phyloP scores from a whole-genome alignment of 2,888 invertebrate genomes.

The Drosophila emarginata region DNA sequence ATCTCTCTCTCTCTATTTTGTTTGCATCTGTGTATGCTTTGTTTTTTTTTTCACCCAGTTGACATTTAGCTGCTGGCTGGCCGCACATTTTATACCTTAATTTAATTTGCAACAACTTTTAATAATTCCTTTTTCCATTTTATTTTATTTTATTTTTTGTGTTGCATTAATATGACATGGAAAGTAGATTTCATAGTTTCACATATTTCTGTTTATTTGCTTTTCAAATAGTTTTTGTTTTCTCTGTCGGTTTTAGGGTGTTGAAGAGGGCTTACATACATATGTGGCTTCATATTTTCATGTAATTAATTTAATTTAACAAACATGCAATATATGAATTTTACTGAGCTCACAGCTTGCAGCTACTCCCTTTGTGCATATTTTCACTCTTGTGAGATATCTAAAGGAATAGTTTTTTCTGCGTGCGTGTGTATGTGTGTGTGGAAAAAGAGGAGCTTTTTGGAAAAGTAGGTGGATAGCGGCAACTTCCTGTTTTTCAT shows the following conservation, averaged over 20 bases:
- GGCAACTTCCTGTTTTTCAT: constrained; percentile 47
- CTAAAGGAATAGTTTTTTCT: no score
- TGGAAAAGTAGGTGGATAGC: constrained; percentile 1
- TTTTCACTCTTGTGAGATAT: constrained; percentile 35
- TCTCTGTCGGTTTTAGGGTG: constrained; percentile 3
- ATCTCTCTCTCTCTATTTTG: not conserved
- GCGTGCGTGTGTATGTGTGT: no score
- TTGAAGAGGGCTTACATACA: no score
- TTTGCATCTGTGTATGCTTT: not conserved
- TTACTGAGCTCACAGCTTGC: constrained; percentile 16
- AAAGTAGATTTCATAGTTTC: constrained; percentile 8
- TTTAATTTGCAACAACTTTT: constrained; percentile 43
- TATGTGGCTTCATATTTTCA: constrained; percentile 34
- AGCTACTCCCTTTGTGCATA: constrained; percentile 43
- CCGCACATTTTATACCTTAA: constrained; percentile 40
- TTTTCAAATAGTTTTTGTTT: constrained; percentile 21
- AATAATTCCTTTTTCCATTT: constrained; percentile 20
- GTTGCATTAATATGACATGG: constrained; percentile 24
- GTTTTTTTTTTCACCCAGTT: not conserved
- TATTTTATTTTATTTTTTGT: constrained; percentile 6
- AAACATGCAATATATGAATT: constrained; percentile 15
- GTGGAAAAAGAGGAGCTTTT: no score
- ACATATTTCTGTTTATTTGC: constrained; percentile 39
- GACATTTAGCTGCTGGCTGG: constrained; percentile 13
- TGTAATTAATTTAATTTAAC: constrained; percentile 58